Conservation (phyloP, 1,140 invertebrate genomes). For the Lucilia cuprina region DNA sequence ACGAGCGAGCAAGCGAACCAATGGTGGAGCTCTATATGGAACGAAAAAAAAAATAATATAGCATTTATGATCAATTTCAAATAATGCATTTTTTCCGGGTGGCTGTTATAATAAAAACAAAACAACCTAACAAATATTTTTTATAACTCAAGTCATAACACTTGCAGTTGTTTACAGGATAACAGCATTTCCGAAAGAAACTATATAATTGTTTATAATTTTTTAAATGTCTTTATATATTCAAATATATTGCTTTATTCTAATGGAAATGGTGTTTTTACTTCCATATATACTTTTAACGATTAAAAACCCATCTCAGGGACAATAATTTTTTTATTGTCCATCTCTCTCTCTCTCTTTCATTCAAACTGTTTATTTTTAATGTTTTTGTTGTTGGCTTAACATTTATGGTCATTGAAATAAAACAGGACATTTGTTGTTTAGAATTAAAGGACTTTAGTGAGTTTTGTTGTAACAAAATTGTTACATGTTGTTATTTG, state of each 20-base stretch:
- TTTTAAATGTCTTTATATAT: no score
- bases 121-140: no score
- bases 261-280: background rate
- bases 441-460: background rate
- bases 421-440: background rate
- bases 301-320: background rate
- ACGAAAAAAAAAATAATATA: background rate
- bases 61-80: conserved; percentile 8
- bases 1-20: background rate
- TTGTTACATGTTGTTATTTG: background rate
- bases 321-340: background rate
- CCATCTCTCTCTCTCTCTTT: no score
- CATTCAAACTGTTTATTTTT: no score
- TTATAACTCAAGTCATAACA: background rate
- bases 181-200: background rate
- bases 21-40: background rate
- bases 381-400: no score
- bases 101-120: background rate
- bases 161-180: background rate
- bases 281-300: background rate
- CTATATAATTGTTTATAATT: background rate
- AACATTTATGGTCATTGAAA: no score
- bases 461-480: no score
- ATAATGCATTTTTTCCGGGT: background rate
- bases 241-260: no score